Conservation (phyloP, 2,797 vertebrate species). For the Eulemur rubriventer region DNA sequence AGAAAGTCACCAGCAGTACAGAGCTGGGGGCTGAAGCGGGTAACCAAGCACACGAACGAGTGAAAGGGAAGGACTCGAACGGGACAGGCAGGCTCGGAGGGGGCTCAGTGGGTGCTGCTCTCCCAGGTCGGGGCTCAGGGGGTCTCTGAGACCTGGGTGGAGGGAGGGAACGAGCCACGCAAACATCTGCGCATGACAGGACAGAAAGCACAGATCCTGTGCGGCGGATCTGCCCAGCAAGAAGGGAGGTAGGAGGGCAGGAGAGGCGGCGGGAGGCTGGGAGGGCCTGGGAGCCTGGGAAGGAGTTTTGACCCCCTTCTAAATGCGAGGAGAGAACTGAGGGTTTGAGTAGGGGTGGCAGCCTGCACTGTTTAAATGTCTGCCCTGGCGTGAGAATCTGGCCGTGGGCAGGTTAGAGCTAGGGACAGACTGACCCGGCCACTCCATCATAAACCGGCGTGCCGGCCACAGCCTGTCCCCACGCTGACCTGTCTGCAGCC, state of each 20-base stretch:
- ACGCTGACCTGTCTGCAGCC: neutral
- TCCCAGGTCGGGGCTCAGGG: neutral
- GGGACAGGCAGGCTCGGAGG: no score
- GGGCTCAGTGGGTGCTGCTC: neutral
- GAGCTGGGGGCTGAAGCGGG: neutral
- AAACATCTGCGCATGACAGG: neutral
- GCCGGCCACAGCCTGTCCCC: neutral
- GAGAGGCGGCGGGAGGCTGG: neutral
- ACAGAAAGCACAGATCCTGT: neutral
- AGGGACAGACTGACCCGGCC: fast-evolving
- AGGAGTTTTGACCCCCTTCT: neutral
- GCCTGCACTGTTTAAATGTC: neutral
- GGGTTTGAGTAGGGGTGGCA: neutral
- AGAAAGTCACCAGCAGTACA: neutral
- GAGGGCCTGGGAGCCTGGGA: neutral
- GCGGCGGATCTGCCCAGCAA: neutral
- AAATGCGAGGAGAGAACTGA: no score
- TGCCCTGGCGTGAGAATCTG: neutral
- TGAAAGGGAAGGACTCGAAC: neutral
- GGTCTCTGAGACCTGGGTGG: neutral
- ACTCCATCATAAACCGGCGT: fast-evolving
- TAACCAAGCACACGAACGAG: fast-evolving
- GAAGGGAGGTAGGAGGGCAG: no score
- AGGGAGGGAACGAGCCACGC: neutral
- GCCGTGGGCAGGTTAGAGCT: neutral